Evolutionary conservation across 2,113 vertebrate species (phyloP).

Genomic region (Pseudonaja textilis): DNA sequence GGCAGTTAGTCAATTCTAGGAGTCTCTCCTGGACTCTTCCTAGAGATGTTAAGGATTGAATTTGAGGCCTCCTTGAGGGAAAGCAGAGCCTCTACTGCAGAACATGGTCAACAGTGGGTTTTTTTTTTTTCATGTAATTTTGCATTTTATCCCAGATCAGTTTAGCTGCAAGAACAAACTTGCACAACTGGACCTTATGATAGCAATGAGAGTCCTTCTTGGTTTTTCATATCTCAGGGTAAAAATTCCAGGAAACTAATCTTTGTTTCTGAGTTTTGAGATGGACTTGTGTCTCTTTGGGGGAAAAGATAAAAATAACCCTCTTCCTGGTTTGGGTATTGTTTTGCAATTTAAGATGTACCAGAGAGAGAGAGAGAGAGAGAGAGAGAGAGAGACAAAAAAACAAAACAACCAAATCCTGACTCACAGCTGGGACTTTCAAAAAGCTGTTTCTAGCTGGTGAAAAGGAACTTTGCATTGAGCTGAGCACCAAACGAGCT

Average conservation of each 20-base stretch:
- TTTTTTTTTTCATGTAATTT: background rate
- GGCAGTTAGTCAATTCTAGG: background rate
- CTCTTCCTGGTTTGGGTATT: conserved; percentile 4
- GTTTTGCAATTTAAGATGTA: conserved; percentile 10
- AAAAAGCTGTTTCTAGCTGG: conserved; percentile 13
- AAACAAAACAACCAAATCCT: background rate
- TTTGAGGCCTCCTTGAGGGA: background rate
- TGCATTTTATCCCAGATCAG: no score
- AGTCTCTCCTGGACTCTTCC: no score
- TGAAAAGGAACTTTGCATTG: background rate
- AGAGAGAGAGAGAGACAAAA: no score
- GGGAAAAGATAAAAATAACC: conserved; percentile 21
- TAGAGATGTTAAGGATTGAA: background rate
- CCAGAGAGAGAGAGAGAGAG: background rate
- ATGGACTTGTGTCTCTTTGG: background rate
- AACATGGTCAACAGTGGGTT: background rate
- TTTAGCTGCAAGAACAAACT: background rate
- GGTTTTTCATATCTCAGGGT: background rate
- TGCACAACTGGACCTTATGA: background rate
- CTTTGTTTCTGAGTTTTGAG: conserved; percentile 1
- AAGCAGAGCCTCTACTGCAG: background rate
- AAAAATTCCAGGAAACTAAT: conserved; percentile 17
- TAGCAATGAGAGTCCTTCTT: background rate
- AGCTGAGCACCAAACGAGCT: background rate
- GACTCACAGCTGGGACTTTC: conserved; percentile 20